A percentile compares a stretch with the other conserved stretches of the same genome.
Conservation (phyloP, 2,888 invertebrate species). For the Scaptomyza cyrtandrae region DNA sequence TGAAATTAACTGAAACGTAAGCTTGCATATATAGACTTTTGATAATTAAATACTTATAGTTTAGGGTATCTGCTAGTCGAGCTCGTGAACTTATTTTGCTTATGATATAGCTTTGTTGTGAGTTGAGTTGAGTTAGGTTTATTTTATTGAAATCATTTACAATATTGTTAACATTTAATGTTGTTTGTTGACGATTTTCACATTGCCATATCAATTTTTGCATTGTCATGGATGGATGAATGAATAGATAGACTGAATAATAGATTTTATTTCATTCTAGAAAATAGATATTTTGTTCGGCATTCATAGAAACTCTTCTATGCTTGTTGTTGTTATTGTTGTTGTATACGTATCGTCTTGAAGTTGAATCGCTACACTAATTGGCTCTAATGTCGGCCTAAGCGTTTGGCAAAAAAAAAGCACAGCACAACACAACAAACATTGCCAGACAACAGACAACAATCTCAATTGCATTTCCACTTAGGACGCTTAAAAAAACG, state of each 20-base stretch:
- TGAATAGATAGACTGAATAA: neutral
- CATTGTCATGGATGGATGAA: neutral
- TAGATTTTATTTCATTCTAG: neutral
- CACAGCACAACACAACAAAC: neutral
- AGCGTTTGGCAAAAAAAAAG: constrained; percentile 10
- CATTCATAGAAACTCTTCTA: constrained; percentile 3
- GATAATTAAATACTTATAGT: no score
- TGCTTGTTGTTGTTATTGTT: neutral
- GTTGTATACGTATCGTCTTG: neutral
- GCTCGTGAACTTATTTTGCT: no score
- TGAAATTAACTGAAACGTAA: no score
- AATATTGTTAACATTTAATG: neutral
- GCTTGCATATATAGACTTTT: no score
- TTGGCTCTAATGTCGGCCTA: constrained; percentile 57
- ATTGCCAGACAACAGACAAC: neutral
- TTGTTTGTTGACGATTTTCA: neutral
- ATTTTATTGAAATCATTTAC: neutral
- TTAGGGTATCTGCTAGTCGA: neutral
- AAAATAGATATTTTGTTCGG: neutral
- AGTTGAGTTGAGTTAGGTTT: neutral
- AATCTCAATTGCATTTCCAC: constrained; percentile 2
- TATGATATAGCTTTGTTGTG: neutral
- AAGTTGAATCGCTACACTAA: constrained; percentile 43
- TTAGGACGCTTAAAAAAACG: neutral
- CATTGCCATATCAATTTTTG: neutral